Evolutionary conservation across 2,113 vertebrate species (phyloP).

Genomic region (Connochaetes taurinus): DNA sequence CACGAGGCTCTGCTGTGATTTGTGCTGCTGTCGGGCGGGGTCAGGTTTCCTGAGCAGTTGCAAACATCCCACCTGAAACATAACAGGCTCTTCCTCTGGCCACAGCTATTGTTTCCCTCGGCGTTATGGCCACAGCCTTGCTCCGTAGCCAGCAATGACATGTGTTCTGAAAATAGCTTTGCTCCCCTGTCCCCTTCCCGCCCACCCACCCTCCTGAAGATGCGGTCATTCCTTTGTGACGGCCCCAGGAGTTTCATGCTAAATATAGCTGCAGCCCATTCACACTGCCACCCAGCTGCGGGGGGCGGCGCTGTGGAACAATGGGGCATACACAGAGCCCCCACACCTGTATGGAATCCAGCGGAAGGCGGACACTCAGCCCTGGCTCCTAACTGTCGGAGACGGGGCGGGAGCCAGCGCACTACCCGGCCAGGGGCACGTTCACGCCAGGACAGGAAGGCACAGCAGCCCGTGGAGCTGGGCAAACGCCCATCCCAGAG

Average conservation of each 20-base stretch:
- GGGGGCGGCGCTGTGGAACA: constrained; percentile 72
- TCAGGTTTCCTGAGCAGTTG: constrained; percentile 82
- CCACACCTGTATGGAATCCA: constrained; percentile 81
- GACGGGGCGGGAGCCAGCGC: constrained; percentile 57
- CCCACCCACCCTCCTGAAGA: constrained; percentile 81
- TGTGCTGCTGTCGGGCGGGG: constrained; percentile 80
- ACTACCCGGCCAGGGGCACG: constrained; percentile 79
- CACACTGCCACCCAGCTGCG: constrained; percentile 69
- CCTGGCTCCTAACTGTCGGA: constrained; percentile 80
- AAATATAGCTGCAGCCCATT: constrained; percentile 81
- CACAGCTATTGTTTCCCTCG: constrained; percentile 82
- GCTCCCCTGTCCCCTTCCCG: constrained; percentile 78
- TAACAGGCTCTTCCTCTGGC: constrained; percentile 84
- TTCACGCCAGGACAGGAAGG: constrained; percentile 75
- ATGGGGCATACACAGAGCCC: constrained; percentile 75
- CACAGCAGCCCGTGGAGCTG: constrained; percentile 57
- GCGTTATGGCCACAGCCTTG: constrained; percentile 79
- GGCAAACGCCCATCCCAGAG: constrained; percentile 58
- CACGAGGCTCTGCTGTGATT: constrained; percentile 78
- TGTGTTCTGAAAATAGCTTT: constrained; percentile 81
- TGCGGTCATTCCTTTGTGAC: constrained; percentile 81
- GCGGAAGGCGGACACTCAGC: constrained; percentile 81
- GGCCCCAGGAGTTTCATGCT: constrained; percentile 73
- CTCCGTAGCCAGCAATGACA: constrained; percentile 81
- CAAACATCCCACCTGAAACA: constrained; percentile 87